phyloP scores from a whole-genome alignment of 2,113 vertebrate genomes.

The Aleadryas rufinucha region DNA sequence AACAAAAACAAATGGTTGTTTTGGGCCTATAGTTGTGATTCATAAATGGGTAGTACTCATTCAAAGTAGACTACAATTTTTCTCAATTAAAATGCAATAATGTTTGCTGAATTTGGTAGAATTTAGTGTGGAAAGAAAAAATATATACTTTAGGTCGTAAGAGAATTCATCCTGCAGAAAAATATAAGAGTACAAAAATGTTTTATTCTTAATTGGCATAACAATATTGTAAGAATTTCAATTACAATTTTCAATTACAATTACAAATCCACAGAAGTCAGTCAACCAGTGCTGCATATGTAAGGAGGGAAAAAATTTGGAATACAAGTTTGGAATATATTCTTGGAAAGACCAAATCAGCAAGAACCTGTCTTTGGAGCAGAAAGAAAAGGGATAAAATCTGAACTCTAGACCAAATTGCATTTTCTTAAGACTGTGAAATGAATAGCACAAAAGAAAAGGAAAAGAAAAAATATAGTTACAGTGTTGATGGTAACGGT shows the following conservation, averaged over 20 bases:
- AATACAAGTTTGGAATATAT: not conserved
- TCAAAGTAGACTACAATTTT: slow-evolving; percentile 18
- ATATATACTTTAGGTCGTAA: not conserved
- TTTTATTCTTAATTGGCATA: not conserved
- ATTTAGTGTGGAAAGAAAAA: not conserved
- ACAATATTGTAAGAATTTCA: not conserved
- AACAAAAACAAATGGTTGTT: slow-evolving; percentile 2
- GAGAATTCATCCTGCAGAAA: not conserved
- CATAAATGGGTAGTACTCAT: not conserved
- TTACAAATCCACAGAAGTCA: not conserved
- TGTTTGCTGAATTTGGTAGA: not conserved
- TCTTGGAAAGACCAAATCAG: not conserved
- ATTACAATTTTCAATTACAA: not conserved
- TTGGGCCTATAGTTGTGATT: not conserved
- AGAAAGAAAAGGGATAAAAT: not conserved
- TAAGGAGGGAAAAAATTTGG: not conserved
- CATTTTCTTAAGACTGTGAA: not conserved
- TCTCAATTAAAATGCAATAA: slow-evolving; percentile 1
- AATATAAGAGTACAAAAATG: not conserved
- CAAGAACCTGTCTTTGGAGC: not conserved
- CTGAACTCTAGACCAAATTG: not conserved
- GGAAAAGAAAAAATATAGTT: not conserved
- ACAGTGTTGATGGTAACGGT: not conserved
- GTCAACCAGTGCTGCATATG: not conserved
- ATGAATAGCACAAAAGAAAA: not conserved